phyloP scores from a whole-genome alignment of 2,888 invertebrate species.

The Punctoribates punctum region DNA sequence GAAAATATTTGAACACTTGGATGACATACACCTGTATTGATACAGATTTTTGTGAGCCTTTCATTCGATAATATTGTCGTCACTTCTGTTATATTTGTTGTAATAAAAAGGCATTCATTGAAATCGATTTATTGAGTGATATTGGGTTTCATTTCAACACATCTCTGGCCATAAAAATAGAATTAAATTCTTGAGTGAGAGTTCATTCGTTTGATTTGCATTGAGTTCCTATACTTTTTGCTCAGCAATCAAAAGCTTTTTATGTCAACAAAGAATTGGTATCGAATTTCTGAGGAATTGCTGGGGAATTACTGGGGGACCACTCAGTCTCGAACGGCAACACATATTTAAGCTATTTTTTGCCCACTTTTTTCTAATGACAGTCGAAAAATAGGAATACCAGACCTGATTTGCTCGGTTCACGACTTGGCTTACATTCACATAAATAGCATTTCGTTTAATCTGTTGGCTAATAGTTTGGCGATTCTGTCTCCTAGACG shows the following conservation, averaged over 20 bases:
- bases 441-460: neutral
- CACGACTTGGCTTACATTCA: neutral
- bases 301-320: neutral
- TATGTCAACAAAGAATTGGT: slow-evolving; percentile 18
- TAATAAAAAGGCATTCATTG: neutral
- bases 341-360: slow-evolving; percentile 23
- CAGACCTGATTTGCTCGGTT: neutral
- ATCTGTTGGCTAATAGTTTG: neutral
- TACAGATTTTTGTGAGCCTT: neutral
- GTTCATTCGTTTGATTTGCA: no score
- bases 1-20: neutral
- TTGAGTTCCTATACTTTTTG: neutral
- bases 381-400: neutral
- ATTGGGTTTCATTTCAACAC: neutral
- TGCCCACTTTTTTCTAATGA: slow-evolving; percentile 6
- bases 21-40: neutral
- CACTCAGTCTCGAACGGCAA: neutral
- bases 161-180: neutral
- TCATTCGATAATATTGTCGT: slow-evolving; percentile 6
- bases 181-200: neutral
- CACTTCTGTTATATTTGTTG: neutral
- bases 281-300: slow-evolving; percentile 3
- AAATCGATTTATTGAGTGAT: neutral
- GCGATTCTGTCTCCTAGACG: neutral
- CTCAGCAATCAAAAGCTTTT: slow-evolving; percentile 19